Evolutionary conservation across 2,797 vertebrate genomes (phyloP).

Genomic region (Labroides dimidiatus): DNA sequence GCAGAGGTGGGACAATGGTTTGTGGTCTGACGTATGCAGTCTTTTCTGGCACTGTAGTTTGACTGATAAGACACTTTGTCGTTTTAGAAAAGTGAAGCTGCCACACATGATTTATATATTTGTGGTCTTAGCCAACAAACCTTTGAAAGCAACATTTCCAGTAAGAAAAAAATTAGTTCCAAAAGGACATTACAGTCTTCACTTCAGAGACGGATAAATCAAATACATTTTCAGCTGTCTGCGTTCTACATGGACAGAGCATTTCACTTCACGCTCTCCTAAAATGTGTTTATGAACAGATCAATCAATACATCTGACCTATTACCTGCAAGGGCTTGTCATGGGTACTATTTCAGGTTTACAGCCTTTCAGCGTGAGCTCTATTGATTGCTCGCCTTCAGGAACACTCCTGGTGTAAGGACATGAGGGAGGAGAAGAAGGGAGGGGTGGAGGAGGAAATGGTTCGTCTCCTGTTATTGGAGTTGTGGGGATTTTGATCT

Average conservation of each 20-base stretch:
- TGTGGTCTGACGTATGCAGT: constrained; percentile 43
- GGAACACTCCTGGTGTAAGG: constrained; percentile 70
- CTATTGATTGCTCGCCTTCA: constrained; percentile 78
- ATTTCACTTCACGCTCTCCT: constrained; percentile 55
- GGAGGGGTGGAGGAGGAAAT: constrained; percentile 25
- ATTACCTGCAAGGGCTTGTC: constrained; percentile 79
- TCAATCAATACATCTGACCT: constrained; percentile 81
- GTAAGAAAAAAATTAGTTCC: constrained; percentile 31
- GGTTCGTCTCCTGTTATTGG: constrained; percentile 54
- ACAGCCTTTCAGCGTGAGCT: constrained; percentile 73
- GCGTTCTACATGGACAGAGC: constrained; percentile 50
- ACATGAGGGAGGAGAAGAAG: constrained; percentile 31
- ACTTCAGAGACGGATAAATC: constrained; percentile 41
- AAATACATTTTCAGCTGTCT: constrained; percentile 29
- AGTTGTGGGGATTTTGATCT: constrained; percentile 53
- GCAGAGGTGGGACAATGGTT: constrained; percentile 44
- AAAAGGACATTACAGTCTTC: constrained; percentile 46
- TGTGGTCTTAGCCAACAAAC: constrained; percentile 39
- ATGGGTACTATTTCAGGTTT: constrained; percentile 80
- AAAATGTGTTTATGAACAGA: constrained; percentile 78
- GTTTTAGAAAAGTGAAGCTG: constrained; percentile 48
- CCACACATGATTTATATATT: constrained; percentile 45
- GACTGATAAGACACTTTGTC: constrained; percentile 47
- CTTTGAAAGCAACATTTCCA: constrained; percentile 44
- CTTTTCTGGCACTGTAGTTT: constrained; percentile 27